Evolutionary conservation across 2,888 invertebrate species (phyloP).

Genomic region (Eilema caniola): DNA sequence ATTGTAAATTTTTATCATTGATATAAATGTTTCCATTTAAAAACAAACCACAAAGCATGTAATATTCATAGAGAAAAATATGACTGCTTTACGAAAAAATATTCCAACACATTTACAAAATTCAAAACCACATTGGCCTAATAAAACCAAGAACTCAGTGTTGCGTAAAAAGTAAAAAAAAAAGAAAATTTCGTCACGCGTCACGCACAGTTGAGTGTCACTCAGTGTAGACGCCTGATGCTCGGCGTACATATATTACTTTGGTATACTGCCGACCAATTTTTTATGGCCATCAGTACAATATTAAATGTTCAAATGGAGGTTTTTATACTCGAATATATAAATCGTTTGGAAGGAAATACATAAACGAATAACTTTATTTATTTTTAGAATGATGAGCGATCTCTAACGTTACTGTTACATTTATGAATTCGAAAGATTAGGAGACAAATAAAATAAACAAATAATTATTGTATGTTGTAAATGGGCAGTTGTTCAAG

Average conservation of each 20-base stretch:
- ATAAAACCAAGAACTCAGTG: constrained; percentile 22
- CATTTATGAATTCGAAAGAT: not conserved
- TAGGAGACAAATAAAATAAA: not conserved
- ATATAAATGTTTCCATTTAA: not conserved
- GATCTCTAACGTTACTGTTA: not conserved
- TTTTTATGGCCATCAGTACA: constrained; percentile 10
- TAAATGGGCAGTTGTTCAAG: not conserved
- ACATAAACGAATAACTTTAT: not conserved
- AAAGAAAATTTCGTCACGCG: constrained; percentile 21
- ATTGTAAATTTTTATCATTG: not conserved
- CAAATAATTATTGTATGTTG: not conserved
- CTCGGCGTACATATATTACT: constrained; percentile 21
- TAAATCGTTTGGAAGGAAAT: not conserved
- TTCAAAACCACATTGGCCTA: constrained; percentile 22
- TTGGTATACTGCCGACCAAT: constrained; percentile 23
- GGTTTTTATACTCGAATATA: not conserved
- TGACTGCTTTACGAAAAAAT: not conserved
- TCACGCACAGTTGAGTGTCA: constrained; percentile 32
- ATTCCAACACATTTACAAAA: constrained; percentile 18
- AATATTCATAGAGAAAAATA: not conserved
- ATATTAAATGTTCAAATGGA: not conserved
- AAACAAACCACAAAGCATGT: not conserved
- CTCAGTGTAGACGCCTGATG: constrained; percentile 22
- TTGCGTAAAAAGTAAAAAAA: constrained; percentile 19
- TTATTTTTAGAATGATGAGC: not conserved